Evolutionary conservation across 1,140 invertebrate genomes (phyloP).

Genomic region (Drusus annulatus): DNA sequence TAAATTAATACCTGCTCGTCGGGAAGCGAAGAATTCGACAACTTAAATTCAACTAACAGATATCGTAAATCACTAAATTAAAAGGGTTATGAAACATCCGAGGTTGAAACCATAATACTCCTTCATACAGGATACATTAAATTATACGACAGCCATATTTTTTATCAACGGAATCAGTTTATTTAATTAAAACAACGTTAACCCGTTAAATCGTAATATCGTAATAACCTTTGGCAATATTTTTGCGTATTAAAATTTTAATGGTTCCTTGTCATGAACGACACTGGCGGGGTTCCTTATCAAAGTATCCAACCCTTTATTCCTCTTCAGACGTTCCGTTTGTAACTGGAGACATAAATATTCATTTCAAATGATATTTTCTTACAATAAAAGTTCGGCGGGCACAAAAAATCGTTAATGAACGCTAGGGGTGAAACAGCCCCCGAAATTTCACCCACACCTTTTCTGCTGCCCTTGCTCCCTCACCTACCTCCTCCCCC

Average conservation of each 20-base stretch:
- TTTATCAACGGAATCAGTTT: conserved; percentile 38
- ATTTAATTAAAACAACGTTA: conserved; percentile 43
- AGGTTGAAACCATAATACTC: conserved; percentile 23
- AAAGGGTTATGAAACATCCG: conserved; percentile 24
- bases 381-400: conserved; percentile 45
- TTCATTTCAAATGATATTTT: conserved; percentile 55
- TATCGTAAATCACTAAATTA: background rate
- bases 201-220: conserved; percentile 29
- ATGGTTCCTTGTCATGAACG: conserved; percentile 36
- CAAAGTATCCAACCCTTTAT: conserved; percentile 39
- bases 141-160: conserved; percentile 42
- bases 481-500: conserved; percentile 21
- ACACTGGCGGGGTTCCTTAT: conserved; percentile 24
- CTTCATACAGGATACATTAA: conserved; percentile 43
- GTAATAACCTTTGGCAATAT: conserved; percentile 29
- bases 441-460: conserved; percentile 27
- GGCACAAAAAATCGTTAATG: conserved; percentile 56
- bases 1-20: too few species aligned
- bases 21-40: too few species aligned
- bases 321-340: conserved; percentile 35
- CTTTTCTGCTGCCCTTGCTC: background rate
- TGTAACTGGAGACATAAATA: conserved; percentile 51
- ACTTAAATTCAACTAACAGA: too few species aligned
- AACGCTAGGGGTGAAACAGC: conserved; percentile 33
- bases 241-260: conserved; percentile 41